Evolutionary conservation across 2,888 invertebrate species (phyloP), one percentile per base, ranked within the genome.

Genomic region (Thysanoteuthis rhombus): DNA sequence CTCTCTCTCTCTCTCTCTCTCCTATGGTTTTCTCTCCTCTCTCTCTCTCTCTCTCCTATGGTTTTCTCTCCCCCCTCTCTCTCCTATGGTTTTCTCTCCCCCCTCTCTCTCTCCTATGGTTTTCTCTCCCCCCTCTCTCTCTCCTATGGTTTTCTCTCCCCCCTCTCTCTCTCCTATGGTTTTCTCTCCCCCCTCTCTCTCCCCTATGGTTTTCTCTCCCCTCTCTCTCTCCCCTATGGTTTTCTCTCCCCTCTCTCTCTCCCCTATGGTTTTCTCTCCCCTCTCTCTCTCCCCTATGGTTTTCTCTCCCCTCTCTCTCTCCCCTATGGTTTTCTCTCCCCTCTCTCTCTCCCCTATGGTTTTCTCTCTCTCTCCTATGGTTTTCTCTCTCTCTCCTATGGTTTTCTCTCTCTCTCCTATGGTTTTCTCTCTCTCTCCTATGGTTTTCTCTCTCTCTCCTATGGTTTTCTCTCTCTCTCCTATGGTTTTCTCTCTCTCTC

Each of bases 141-240:
- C 8, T 75, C n/a, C 8, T 32, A 12, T 12, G 10, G 0, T 1
- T 75, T 6, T 75, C 75, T n/a, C n/a, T 75, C 75, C n/a, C 75
- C n/a, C n/a, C n/a, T n/a, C n/a, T 3, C 0, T n/a, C 12, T 1
- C n/a, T 8, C 0, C n/a, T 75, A 1, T n/a, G 12, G 0, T n/a
- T n/a, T 1, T 75, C n/a, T n/a, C 5, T n/a, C 0, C 0, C 8
- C 12, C n/a, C 10, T 10, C n/a, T 16, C n/a, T n/a, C n/a, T 1
- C n/a, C 8, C 1, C 0, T 75, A 10, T n/a, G 8, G 2, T 25
- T 6, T 58, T 28, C 28, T 8, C 5, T 4, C 4, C 8, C 28
- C 58, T 58, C 58, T 58, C 28, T 58, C 58, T 58, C 25, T 58
- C 0, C 28, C 25, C 28, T 19, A 1, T 1, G n/a, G n/a, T n/a